Evolutionary conservation across 2,113 vertebrate species (phyloP), one percentile per base, ranked within the genome.

Genomic region (Cettia cetti): DNA sequence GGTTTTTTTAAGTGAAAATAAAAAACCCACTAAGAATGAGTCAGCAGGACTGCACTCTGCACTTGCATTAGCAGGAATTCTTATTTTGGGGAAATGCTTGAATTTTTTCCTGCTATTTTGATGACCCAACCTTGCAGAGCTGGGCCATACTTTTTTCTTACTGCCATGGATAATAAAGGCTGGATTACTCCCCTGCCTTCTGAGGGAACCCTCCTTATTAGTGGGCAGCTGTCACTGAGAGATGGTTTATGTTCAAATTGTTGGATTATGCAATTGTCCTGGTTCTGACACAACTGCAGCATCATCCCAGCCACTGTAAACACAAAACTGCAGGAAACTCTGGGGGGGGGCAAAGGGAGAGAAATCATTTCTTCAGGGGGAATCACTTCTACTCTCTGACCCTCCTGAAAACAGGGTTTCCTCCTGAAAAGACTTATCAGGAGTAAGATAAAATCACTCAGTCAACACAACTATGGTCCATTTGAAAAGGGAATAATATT

Each of bases 181-280:
- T 64, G 56, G 81, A 91, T 92, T 83, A 89, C 61, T 94, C 53
- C 79, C 15, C 39, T 80, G 66, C 31, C 44, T 87, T 82, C 53
- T 90, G 49, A 82, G 53, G 50, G 63, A 84, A 82, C 52, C 56
- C 56, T 89, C 88, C 15, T 92, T 82, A 52, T 57, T 89, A 26
- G 57, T 24, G 78, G 81, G 74, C 86, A 95, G 90, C 81, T 93
- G 90, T 74, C 37, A 59, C 59, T 28, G 72, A 31, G 79, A 45
- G 72, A 52, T 45, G 77, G 50, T 92, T 78, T 82, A 15, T 33
- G n/a, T 86, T 83, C 79, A 59, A 0, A 86, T 78, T 88, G 88
- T 61, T 54, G 69, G 90, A 91, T 97, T 97, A 96, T 74, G 89
- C 87, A 97, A 92, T 92, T 82, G 92, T 60, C 86, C 81, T 95